These are phyloP conservation scores for Tipula vernalis DNA, from an alignment of 2,888 invertebrate genomes.

Conservation along the genomic window DNA sequence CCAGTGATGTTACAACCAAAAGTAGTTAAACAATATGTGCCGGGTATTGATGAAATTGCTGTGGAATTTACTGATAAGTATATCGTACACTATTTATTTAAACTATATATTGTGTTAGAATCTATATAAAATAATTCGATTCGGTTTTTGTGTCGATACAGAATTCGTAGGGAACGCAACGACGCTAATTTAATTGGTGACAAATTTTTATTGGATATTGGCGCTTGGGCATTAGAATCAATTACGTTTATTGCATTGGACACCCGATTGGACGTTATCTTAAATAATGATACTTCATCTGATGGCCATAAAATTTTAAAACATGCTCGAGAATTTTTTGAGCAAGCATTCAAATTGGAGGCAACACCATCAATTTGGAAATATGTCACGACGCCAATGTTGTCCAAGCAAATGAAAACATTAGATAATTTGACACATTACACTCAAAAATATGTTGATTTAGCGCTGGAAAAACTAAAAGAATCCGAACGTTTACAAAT, in stretches of 20 bases:
- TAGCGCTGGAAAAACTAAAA: not conserved
- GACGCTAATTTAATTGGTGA: slow-evolving; percentile 28
- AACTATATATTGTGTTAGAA: no score
- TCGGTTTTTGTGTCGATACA: slow-evolving; percentile 16
- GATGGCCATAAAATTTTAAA: not conserved
- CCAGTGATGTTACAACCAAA: slow-evolving; percentile 52
- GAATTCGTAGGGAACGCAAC: slow-evolving; percentile 28
- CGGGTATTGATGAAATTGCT: slow-evolving; percentile 39
- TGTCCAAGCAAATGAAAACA: slow-evolving; percentile 21
- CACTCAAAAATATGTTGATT: slow-evolving; percentile 21
- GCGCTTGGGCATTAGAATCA: slow-evolving; percentile 47
- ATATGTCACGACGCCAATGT: slow-evolving; percentile 25
- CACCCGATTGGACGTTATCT: slow-evolving; percentile 25
- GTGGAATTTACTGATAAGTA: slow-evolving; percentile 30
- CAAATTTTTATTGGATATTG: slow-evolving; percentile 38
- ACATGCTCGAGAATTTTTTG: slow-evolving; percentile 13
- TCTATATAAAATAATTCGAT: no score
- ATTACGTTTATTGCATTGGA: slow-evolving; percentile 35
- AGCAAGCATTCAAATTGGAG: slow-evolving; percentile 21
- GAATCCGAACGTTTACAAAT: not conserved
- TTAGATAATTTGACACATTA: slow-evolving; percentile 22
- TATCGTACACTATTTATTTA: not conserved
- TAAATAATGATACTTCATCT: slow-evolving; percentile 14
- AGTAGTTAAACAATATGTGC: slow-evolving; percentile 39
- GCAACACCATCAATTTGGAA: slow-evolving; percentile 29